Conservation (phyloP, 2,888 invertebrate genomes). For the Conchocele bisecta region DNA sequence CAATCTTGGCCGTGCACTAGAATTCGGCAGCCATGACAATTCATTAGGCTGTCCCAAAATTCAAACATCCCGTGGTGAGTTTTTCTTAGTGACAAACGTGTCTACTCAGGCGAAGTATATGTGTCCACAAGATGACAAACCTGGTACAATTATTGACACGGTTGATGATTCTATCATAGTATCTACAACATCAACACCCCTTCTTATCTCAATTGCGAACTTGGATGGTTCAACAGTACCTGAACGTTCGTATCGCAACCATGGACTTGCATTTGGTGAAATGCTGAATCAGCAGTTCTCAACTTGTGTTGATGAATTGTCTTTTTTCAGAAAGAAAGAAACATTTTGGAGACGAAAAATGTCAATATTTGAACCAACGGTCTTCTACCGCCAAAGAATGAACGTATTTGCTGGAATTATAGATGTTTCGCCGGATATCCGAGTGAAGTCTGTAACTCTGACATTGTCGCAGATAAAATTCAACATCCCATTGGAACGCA, state of each 20-base stretch:
- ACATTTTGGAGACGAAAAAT: slow-evolving; percentile 61
- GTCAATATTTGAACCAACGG: slow-evolving; percentile 63
- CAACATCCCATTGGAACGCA: background rate
- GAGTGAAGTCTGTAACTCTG: slow-evolving; percentile 39
- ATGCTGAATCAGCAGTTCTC: slow-evolving; percentile 26
- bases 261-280: slow-evolving; percentile 42
- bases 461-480: slow-evolving; percentile 18
- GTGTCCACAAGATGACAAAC: background rate
- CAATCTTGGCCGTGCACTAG: slow-evolving; percentile 61
- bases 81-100: slow-evolving; percentile 62
- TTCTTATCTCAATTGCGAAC: slow-evolving; percentile 56
- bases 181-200: slow-evolving; percentile 38
- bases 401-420: slow-evolving; percentile 62
- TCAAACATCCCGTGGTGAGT: slow-evolving; percentile 49
- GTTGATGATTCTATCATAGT: slow-evolving; percentile 61
- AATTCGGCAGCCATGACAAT: slow-evolving; percentile 67
- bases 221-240: slow-evolving; percentile 56
- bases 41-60: slow-evolving; percentile 66
- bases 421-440: slow-evolving; percentile 53
- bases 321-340: slow-evolving; percentile 57
- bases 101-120: slow-evolving; percentile 15
- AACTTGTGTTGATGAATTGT: slow-evolving; percentile 31
- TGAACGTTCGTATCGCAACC: slow-evolving; percentile 27
- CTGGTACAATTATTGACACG: slow-evolving; percentile 58
- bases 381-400: slow-evolving; percentile 65